phyloP scores from a whole-genome alignment of 2,113 vertebrate species.

The Bombycilla garrulus region DNA sequence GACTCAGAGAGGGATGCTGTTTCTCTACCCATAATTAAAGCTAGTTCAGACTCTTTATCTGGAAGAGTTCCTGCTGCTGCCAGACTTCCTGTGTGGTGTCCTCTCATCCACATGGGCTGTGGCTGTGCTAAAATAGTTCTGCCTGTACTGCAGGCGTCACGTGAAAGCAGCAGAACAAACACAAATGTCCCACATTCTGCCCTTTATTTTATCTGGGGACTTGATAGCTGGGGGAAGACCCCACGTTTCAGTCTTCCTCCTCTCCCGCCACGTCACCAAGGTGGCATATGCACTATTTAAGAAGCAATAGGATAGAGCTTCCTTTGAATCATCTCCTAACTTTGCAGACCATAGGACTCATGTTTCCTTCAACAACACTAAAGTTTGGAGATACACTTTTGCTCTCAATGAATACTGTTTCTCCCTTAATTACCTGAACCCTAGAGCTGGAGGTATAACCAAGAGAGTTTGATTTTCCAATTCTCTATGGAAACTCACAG shows the following conservation, averaged over 20 bases:
- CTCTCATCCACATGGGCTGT: not conserved
- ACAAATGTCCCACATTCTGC: not conserved
- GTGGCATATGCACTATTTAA: not conserved
- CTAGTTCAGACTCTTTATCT: not conserved
- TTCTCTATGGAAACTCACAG: not conserved
- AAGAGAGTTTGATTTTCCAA: not conserved
- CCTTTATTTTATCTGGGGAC: not conserved
- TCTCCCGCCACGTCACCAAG: not conserved
- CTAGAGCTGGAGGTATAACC: not conserved
- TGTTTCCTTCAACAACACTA: not conserved
- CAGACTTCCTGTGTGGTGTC: not conserved
- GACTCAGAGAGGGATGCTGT: not conserved
- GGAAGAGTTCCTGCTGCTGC: not conserved
- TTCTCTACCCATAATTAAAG: not conserved
- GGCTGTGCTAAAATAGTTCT: not conserved
- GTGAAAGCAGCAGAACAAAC: not conserved
- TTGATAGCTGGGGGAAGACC: not conserved
- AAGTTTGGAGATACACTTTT: not conserved
- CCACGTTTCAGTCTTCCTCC: not conserved
- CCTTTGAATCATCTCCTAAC: not conserved
- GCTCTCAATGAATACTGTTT: not conserved
- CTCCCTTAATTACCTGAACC: not conserved
- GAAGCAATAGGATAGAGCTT: not conserved
- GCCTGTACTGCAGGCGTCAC: not conserved
- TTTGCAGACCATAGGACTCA: not conserved